Conservation (phyloP, 2,113 vertebrate species). For the Pluvialis apricaria region DNA sequence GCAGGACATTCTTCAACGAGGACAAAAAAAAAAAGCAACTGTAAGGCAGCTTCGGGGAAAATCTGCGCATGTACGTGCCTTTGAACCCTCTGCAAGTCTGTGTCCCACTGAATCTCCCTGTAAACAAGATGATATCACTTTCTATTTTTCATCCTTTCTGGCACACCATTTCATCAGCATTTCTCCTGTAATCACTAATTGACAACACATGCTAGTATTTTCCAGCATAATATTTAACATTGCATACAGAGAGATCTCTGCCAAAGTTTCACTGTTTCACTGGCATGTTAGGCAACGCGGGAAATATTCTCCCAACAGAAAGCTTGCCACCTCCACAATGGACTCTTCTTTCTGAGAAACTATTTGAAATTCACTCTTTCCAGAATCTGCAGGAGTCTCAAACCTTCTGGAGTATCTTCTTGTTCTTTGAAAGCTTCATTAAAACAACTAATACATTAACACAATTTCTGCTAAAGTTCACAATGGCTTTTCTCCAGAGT, state of each 20-base stretch:
- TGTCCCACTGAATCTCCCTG: neutral
- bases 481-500: neutral
- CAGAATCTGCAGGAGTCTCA: neutral
- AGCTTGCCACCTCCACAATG: neutral
- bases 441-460: neutral
- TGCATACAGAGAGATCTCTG: neutral
- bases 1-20: neutral
- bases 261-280: neutral
- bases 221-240: constrained; percentile 15
- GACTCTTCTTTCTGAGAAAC: neutral
- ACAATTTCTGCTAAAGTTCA: neutral
- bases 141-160: constrained; percentile 49
- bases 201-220: constrained; percentile 54
- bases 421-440: neutral
- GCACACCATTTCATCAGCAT: constrained; percentile 19
- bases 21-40: neutral
- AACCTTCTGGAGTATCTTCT: neutral
- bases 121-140: constrained; percentile 64
- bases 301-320: neutral
- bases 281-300: neutral
- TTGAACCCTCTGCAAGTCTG: neutral
- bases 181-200: constrained; percentile 42
- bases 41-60: neutral
- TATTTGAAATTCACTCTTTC: neutral
- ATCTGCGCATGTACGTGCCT: neutral